Conservation (phyloP, 2,797 vertebrate species). For the Acropternis orthonyx region DNA sequence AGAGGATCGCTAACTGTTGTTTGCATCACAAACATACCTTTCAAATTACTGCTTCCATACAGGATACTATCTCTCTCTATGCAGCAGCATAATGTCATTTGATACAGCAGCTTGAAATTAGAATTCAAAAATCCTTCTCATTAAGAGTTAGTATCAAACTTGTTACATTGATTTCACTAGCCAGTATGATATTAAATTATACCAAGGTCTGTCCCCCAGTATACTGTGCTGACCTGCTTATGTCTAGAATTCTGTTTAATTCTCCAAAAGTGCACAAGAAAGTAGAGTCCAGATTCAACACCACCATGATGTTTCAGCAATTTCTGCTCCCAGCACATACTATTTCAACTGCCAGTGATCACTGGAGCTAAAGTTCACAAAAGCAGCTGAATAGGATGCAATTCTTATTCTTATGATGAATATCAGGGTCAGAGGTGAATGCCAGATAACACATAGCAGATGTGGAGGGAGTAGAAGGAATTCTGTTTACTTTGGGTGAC, state of each 20-base stretch:
- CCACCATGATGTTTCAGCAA: not conserved
- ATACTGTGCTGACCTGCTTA: not conserved
- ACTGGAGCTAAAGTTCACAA: conserved; percentile 35
- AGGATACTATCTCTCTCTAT: not conserved
- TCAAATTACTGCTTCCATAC: not conserved
- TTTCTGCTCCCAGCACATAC: conserved; percentile 33
- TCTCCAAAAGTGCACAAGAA: not conserved
- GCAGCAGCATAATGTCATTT: not conserved
- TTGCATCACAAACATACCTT: not conserved
- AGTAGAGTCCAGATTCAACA: conserved; percentile 2
- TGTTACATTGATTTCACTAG: not conserved
- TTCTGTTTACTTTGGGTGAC: conserved; percentile 56
- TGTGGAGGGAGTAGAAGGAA: conserved; percentile 59
- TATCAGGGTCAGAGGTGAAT: conserved; percentile 59
- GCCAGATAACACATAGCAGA: conserved; percentile 61
- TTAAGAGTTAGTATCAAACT: not conserved
- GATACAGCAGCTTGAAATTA: not conserved
- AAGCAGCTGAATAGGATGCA: conserved; percentile 49
- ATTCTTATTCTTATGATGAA: conserved; percentile 63
- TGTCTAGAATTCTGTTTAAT: conserved; percentile 8
- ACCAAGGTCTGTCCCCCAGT: not conserved
- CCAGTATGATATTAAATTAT: not conserved
- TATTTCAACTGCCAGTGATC: conserved; percentile 28
- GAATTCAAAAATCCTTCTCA: not conserved
- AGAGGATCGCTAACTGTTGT: not conserved